Evolutionary conservation across 2,888 invertebrate species (phyloP).

Genomic region (Pardosa pseudoannulata): DNA sequence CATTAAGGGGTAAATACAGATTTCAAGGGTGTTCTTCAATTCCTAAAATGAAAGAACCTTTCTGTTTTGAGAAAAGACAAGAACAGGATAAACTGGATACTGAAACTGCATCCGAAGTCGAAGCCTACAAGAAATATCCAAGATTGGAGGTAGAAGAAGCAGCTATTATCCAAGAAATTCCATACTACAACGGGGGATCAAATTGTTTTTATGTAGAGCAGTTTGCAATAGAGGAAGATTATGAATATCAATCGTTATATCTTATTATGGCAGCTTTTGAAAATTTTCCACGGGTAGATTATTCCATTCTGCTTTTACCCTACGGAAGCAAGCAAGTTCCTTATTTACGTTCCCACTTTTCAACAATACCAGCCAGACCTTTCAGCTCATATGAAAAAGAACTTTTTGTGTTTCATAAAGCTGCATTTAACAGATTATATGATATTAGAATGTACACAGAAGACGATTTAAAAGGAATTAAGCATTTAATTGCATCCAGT

Average conservation of each 20-base stretch:
- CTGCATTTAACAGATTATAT: slow-evolving; percentile 15
- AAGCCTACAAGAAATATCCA: slow-evolving; percentile 20
- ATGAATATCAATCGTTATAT: slow-evolving; percentile 29
- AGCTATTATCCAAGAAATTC: slow-evolving; percentile 8
- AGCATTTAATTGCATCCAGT: slow-evolving; percentile 30
- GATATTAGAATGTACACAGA: slow-evolving; percentile 10
- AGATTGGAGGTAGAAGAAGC: background rate
- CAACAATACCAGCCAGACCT: slow-evolving; percentile 35
- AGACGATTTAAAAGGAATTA: slow-evolving; percentile 4
- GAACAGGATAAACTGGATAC: background rate
- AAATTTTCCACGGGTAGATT: slow-evolving; percentile 47
- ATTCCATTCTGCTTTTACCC: slow-evolving; percentile 37
- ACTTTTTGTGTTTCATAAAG: slow-evolving; percentile 53
- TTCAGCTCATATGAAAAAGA: slow-evolving; percentile 51
- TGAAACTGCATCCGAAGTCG: background rate
- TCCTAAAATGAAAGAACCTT: slow-evolving; percentile 46
- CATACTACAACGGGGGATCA: slow-evolving; percentile 20
- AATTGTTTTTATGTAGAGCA: slow-evolving; percentile 53
- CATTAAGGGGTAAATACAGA: slow-evolving; percentile 32
- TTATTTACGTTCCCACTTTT: slow-evolving; percentile 28
- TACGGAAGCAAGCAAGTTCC: slow-evolving; percentile 54
- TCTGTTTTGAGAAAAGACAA: background rate
- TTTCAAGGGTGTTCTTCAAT: slow-evolving; percentile 19
- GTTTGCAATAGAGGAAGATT: slow-evolving; percentile 57
- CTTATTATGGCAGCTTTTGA: slow-evolving; percentile 48